Percentiles rank a stretch among this genome's conserved stretches.
phyloP scores from a whole-genome alignment of 1,140 invertebrate species.

The Drosophila watanabei region DNA sequence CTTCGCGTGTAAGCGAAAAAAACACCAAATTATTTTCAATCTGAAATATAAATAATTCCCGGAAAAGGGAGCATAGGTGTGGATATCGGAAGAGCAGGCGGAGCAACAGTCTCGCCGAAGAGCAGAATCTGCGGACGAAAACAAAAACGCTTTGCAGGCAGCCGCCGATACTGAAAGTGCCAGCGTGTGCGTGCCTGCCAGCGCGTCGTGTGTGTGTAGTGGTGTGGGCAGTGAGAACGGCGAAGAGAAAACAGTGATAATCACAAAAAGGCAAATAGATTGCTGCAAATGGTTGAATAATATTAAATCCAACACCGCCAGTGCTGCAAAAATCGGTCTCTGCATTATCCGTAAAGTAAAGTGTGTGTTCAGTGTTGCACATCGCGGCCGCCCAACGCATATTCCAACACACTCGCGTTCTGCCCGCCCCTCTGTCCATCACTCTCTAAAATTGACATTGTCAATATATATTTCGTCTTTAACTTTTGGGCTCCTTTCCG shows the following conservation, averaged over 20 bases:
- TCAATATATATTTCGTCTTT: conserved; percentile 1
- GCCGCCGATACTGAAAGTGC: conserved; percentile 64
- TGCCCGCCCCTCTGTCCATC: background rate
- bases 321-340: conserved; percentile 26
- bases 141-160: conserved; percentile 70
- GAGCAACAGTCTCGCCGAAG: conserved; percentile 29
- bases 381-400: conserved; percentile 31
- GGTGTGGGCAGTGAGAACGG: conserved; percentile 50
- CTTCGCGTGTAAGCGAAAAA: conserved; percentile 40
- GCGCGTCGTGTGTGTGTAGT: conserved; percentile 38
- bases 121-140: conserved; percentile 65
- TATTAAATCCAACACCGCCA: conserved; percentile 55
- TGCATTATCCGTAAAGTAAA: conserved; percentile 18
- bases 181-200: conserved; percentile 48
- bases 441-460: background rate
- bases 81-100: background rate
- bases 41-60: conserved; percentile 15
- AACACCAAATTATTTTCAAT: conserved; percentile 13
- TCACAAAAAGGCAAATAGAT: conserved; percentile 43
- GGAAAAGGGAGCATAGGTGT: conserved; percentile 27
- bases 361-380: conserved; percentile 43
- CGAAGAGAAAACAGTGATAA: conserved; percentile 68
- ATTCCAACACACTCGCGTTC: conserved; percentile 20
- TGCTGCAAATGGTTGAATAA: conserved; percentile 69
- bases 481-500: conserved; percentile 29